These are phyloP conservation scores for Xiphophorus maculatus DNA, from an alignment of 2,113 vertebrate species.

Conservation along the genomic window DNA sequence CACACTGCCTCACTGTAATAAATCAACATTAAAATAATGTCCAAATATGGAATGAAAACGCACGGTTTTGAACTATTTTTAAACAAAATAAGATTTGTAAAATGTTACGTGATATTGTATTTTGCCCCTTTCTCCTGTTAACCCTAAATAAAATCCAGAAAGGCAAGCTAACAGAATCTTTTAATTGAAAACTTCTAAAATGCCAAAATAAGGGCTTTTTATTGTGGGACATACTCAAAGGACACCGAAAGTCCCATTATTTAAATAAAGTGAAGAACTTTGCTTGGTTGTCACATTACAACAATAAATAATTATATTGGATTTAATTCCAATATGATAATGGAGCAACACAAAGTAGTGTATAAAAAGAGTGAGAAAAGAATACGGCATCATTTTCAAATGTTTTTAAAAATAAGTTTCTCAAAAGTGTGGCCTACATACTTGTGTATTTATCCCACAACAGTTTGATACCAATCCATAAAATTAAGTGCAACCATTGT, in stretches of 20 bases:
- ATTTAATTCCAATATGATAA: not conserved
- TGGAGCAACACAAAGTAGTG: not conserved
- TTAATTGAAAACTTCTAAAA: no score
- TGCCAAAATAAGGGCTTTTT: not conserved
- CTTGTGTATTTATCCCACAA: not conserved
- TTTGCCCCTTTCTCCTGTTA: not conserved
- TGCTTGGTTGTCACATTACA: not conserved
- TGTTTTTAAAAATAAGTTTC: not conserved
- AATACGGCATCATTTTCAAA: not conserved
- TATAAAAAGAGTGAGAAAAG: not conserved
- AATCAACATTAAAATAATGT: not conserved
- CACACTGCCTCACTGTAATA: not conserved
- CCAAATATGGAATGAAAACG: no score
- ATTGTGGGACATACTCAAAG: no score
- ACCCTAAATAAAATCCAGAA: not conserved
- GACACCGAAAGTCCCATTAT: no score
- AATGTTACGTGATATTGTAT: not conserved
- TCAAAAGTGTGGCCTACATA: not conserved
- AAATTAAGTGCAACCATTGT: not conserved
- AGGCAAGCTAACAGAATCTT: no score
- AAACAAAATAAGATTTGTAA: not conserved
- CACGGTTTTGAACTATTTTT: not conserved
- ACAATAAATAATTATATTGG: not conserved
- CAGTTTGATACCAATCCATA: not conserved
- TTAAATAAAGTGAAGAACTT: no score